Conservation (phyloP, 2,797 vertebrate species). For the Clamator glandarius region DNA sequence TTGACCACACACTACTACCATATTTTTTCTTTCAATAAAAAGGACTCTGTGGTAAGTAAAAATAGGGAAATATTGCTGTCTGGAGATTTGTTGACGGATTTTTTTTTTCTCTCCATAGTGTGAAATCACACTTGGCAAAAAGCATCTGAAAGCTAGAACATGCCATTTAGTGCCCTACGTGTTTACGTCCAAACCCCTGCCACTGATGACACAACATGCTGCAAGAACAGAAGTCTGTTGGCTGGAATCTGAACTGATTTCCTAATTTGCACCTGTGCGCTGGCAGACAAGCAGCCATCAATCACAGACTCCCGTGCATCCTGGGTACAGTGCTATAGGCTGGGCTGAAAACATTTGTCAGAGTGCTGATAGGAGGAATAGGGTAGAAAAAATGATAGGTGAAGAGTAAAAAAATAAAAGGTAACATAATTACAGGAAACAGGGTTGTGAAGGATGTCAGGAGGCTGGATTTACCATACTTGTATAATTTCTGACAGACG, state of each 20-base stretch:
- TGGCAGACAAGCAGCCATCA: constrained; percentile 25
- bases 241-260: background rate
- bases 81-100: background rate
- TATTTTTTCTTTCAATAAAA: background rate
- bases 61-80: background rate
- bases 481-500: constrained; percentile 7
- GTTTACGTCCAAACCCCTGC: background rate
- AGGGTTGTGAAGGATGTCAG: background rate
- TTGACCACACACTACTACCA: background rate
- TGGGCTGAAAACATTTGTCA: background rate
- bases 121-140: constrained; percentile 45
- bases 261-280: background rate
- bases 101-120: background rate
- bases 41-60: background rate
- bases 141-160: background rate
- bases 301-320: background rate
- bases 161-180: background rate
- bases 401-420: background rate
- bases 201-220: background rate
- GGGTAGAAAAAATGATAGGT: background rate
- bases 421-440: background rate
- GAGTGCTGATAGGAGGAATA: background rate
- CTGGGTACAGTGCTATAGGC: background rate
- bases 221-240: constrained; percentile 26
- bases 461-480: background rate